phyloP scores from a whole-genome alignment of 1,140 invertebrate genomes.

The Reticulitermes speratus region DNA sequence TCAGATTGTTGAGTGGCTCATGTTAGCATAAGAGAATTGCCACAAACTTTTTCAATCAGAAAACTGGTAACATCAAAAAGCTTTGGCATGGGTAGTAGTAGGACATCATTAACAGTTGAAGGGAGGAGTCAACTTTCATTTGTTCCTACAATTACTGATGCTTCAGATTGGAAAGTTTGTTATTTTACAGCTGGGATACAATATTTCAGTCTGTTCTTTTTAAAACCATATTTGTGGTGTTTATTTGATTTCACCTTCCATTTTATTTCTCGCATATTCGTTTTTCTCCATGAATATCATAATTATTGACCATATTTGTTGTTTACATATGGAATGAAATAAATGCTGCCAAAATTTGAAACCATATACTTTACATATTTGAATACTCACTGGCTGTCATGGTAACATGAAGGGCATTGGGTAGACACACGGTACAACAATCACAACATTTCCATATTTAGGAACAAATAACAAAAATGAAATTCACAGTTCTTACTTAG shows the following conservation, averaged over 20 bases:
- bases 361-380: neutral
- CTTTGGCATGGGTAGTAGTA: conserved; percentile 10
- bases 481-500: neutral
- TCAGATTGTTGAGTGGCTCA: neutral
- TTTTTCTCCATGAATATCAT: too few relatives aligned
- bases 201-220: too few relatives aligned
- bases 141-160: too few relatives aligned
- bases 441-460: conserved; percentile 3
- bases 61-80: conserved; percentile 27
- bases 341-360: neutral
- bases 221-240: too few relatives aligned
- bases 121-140: too few relatives aligned
- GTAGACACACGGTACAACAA: neutral
- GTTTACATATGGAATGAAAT: too few relatives aligned
- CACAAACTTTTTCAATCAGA: neutral
- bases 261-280: too few relatives aligned
- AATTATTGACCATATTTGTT: too few relatives aligned
- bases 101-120: neutral
- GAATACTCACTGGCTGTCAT: neutral
- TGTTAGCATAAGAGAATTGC: neutral
- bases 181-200: neutral
- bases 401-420: neutral
- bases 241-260: too few relatives aligned
- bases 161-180: neutral
- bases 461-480: neutral